A percentile compares a stretch with the other conserved stretches of the same genome.
Conservation (phyloP, 2,113 vertebrate genomes). For the Megaleporinus macrocephalus region DNA sequence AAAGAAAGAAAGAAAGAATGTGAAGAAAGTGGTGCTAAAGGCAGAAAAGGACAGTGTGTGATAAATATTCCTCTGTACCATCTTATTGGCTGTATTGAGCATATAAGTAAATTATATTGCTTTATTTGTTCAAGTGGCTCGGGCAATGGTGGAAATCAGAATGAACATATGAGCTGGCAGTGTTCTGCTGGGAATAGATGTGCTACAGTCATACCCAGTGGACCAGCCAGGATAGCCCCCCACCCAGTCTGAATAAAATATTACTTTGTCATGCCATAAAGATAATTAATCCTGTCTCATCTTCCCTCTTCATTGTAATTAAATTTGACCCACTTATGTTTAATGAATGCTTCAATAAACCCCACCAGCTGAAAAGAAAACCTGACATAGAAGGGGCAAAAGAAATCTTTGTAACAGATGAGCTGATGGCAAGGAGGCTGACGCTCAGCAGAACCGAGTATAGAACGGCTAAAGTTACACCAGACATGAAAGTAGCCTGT, state of each 20-base stretch:
- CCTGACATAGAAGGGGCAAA: slow-evolving; percentile 57
- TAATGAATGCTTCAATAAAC: slow-evolving; percentile 77
- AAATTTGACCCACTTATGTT: slow-evolving; percentile 80
- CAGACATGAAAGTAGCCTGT: background rate
- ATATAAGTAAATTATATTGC: slow-evolving; percentile 74
- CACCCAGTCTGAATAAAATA: slow-evolving; percentile 78
- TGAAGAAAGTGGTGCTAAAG: slow-evolving; percentile 45
- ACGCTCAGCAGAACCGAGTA: background rate
- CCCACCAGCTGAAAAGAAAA: slow-evolving; percentile 55
- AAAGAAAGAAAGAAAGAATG: background rate
- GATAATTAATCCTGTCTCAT: slow-evolving; percentile 81
- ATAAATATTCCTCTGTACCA: background rate
- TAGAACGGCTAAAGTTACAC: background rate
- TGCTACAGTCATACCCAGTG: slow-evolving; percentile 55
- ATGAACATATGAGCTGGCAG: slow-evolving; percentile 62
- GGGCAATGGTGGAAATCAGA: slow-evolving; percentile 63
- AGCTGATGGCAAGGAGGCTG: background rate
- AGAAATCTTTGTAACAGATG: slow-evolving; percentile 53
- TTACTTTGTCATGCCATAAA: slow-evolving; percentile 74
- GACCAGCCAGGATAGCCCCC: slow-evolving; percentile 65
- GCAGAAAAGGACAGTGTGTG: too few species aligned
- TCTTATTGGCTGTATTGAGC: slow-evolving; percentile 65
- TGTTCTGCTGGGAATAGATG: slow-evolving; percentile 68
- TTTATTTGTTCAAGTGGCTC: slow-evolving; percentile 67
- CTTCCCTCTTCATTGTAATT: slow-evolving; percentile 74